A percentile compares a stretch with the other conserved stretches of the same genome.
Conservation (phyloP, 1,140 invertebrate genomes). For the Drosophila ercepeae region DNA sequence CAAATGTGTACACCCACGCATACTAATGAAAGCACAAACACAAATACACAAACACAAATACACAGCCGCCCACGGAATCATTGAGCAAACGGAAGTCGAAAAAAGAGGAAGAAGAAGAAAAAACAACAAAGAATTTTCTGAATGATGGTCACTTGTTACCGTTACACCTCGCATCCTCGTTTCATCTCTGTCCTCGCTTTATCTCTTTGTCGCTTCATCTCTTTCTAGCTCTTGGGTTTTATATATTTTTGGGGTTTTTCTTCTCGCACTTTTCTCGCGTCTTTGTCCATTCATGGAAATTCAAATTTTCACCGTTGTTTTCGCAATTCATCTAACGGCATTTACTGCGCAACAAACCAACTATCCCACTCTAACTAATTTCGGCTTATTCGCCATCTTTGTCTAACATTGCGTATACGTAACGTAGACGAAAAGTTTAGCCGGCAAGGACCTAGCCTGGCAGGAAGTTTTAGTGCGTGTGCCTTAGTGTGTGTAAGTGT, state of each 20-base stretch:
- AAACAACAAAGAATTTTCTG: slow-evolving; percentile 30
- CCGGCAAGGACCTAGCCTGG: slow-evolving; percentile 39
- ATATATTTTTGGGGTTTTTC: not conserved
- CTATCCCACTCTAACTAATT: slow-evolving; percentile 5
- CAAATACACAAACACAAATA: not conserved
- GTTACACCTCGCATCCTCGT: no score
- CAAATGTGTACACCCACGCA: not conserved
- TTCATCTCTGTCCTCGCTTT: not conserved
- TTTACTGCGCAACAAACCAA: slow-evolving; percentile 44
- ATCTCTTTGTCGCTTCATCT: not conserved
- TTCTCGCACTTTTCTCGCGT: not conserved
- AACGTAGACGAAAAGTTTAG: slow-evolving; percentile 44
- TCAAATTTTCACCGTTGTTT: slow-evolving; percentile 60
- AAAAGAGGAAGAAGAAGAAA: slow-evolving; percentile 5
- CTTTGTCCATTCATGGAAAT: slow-evolving; percentile 67
- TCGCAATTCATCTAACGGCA: slow-evolving; percentile 57
- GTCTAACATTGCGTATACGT: slow-evolving; percentile 48
- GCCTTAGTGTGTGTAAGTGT: no score
- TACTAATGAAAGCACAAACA: not conserved
- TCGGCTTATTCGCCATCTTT: not conserved
- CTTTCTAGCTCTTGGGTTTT: not conserved
- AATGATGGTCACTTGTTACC: slow-evolving; percentile 16
- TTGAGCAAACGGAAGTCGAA: slow-evolving; percentile 13
- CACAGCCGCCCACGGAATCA: not conserved
- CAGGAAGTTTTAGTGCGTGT: slow-evolving; percentile 37